A percentile compares a stretch with the other conserved stretches of the same genome.
These are phyloP conservation scores for Macrostomum lignano DNA, from an alignment of 1,140 invertebrate species.

Conservation along the genomic window DNA sequence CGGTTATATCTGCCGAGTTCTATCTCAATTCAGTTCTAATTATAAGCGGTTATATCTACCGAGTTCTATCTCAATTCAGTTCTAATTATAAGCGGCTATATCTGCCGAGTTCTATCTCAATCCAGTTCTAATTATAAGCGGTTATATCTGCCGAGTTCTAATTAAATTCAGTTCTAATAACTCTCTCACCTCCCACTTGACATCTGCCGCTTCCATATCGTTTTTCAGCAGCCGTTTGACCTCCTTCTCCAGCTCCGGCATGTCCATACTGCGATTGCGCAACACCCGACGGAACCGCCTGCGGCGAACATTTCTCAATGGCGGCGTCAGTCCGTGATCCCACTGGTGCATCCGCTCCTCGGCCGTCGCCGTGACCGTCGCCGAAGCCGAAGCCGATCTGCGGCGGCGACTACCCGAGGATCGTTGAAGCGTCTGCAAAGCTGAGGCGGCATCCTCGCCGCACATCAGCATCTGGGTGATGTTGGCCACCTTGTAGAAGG, in stretches of 20 bases:
- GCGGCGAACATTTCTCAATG: constrained; percentile 70
- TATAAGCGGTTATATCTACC: too few relatives aligned
- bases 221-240: constrained; percentile 53
- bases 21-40: too few relatives aligned
- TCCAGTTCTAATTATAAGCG: too few relatives aligned
- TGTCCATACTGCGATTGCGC: constrained; percentile 83
- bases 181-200: constrained; percentile 66
- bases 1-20: too few relatives aligned
- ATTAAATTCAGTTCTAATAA: too few relatives aligned
- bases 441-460: constrained; percentile 11
- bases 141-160: too few relatives aligned
- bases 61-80: too few relatives aligned
- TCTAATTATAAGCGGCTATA: too few relatives aligned
- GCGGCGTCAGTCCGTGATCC: constrained; percentile 40
- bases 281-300: constrained; percentile 71
- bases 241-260: constrained; percentile 88
- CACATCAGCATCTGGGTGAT: constrained; percentile 39
- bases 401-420: constrained; percentile 5
- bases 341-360: constrained; percentile 5
- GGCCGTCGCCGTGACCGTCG: neutral
- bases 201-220: constrained; percentile 63
- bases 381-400: constrained; percentile 1
- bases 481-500: constrained; percentile 84
- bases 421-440: neutral
- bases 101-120: too few relatives aligned